Evolutionary conservation across 2,888 invertebrate genomes (phyloP).

Genomic region (Alviniconcha strummeri): DNA sequence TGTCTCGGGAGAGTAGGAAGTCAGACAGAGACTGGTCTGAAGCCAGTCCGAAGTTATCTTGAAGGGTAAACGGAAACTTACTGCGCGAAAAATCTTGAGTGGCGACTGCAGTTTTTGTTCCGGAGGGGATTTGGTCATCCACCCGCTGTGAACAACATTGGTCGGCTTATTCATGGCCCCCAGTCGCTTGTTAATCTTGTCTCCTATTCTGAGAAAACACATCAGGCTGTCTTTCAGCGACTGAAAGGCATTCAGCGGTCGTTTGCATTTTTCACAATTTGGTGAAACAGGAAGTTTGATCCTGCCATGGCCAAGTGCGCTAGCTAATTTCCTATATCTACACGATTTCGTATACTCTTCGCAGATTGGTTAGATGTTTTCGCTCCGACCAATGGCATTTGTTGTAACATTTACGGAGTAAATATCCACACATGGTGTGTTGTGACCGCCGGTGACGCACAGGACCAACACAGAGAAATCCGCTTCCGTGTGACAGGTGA

Average conservation of each 20-base stretch:
- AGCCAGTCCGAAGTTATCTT: not conserved
- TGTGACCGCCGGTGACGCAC: conserved; percentile 25
- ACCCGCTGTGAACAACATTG: conserved; percentile 78
- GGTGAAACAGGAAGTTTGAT: conserved; percentile 33
- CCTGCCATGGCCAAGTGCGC: conserved; percentile 26
- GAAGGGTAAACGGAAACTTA: conserved; percentile 76
- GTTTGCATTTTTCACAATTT: conserved; percentile 20
- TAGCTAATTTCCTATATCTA: conserved; percentile 16
- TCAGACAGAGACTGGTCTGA: conserved; percentile 9
- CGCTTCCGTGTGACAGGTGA: conserved; percentile 22
- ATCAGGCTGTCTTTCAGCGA: conserved; percentile 20
- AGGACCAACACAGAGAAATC: not conserved
- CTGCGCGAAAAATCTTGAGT: conserved; percentile 85
- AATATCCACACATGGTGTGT: conserved; percentile 28
- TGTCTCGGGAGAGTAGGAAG: not conserved
- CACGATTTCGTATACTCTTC: not conserved
- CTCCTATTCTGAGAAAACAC: conserved; percentile 34
- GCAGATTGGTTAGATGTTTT: not conserved
- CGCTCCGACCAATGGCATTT: not conserved
- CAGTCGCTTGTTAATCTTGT: conserved; percentile 27
- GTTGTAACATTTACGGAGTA: not conserved
- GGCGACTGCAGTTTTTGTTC: conserved; percentile 80
- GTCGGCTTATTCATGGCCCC: conserved; percentile 55
- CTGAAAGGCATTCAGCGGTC: conserved; percentile 7
- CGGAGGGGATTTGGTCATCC: conserved; percentile 96